phyloP scores from a whole-genome alignment of 2,113 vertebrate species.

The Cavia porcellus region DNA sequence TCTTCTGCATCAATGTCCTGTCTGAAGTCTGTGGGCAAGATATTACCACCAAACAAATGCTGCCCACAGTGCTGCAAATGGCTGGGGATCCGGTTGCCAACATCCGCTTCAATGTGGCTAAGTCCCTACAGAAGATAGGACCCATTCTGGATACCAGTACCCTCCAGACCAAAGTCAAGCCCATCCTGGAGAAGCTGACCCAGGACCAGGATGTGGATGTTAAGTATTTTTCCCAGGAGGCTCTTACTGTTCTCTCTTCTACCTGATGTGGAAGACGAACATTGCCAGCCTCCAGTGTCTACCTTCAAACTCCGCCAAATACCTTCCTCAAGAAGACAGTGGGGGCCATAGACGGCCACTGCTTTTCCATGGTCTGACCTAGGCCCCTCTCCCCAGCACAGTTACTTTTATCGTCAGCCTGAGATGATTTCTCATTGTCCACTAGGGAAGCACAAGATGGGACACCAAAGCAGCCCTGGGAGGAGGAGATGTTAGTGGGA shows the following conservation, averaged over 20 bases:
- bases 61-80: constrained; percentile 87
- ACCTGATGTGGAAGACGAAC: not conserved
- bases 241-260: not conserved
- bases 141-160: constrained; percentile 85
- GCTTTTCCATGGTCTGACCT: not conserved
- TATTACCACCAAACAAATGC: constrained; percentile 88
- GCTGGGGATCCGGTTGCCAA: constrained; percentile 87
- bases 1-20: constrained; percentile 89
- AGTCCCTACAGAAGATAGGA: constrained; percentile 89
- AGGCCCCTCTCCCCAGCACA: not conserved
- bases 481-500: not conserved
- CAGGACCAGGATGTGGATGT: not conserved
- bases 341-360: not conserved
- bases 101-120: constrained; percentile 88
- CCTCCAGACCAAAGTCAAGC: not conserved
- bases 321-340: not conserved
- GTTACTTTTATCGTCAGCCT: not conserved
- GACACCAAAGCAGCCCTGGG: not conserved
- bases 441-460: not conserved
- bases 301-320: not conserved
- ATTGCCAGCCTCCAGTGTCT: not conserved
- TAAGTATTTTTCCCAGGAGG: not conserved
- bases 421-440: not conserved
- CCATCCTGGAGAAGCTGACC: not conserved
- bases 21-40: constrained; percentile 88